These are phyloP conservation scores for Anoplius nigerrimus DNA, from an alignment of 2,888 invertebrate species.

Conservation along the genomic window DNA sequence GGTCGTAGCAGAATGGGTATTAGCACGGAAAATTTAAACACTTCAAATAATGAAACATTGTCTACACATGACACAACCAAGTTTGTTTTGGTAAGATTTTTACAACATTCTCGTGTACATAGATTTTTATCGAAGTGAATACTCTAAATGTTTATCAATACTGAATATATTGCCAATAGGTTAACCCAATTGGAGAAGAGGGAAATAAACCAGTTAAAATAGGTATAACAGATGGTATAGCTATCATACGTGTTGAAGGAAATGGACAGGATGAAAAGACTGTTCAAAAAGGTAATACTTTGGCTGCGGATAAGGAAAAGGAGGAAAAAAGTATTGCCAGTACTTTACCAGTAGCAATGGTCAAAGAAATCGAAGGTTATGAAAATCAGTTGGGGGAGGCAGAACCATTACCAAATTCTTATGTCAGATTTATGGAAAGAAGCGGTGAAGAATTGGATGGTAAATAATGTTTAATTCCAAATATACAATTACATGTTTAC, in stretches of 20 bases:
- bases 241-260: slow-evolving; percentile 83
- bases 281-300: slow-evolving; percentile 53
- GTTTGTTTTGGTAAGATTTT: slow-evolving; percentile 66
- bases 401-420: slow-evolving; percentile 89
- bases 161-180: slow-evolving; percentile 44
- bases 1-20: slow-evolving; percentile 67
- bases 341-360: slow-evolving; percentile 67
- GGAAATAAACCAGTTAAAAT: slow-evolving; percentile 74
- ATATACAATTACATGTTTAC: background rate
- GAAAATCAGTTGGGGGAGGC: slow-evolving; percentile 79
- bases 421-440: slow-evolving; percentile 95
- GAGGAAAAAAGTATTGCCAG: slow-evolving; percentile 69
- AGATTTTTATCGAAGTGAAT: background rate
- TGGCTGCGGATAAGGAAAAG: slow-evolving; percentile 66
- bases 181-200: slow-evolving; percentile 66
- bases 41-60: slow-evolving; percentile 58
- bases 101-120: background rate
- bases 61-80: slow-evolving; percentile 68
- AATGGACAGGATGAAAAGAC: slow-evolving; percentile 69
- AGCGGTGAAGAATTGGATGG: slow-evolving; percentile 96
- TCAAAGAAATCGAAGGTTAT: slow-evolving; percentile 70
- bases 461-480: slow-evolving; percentile 71
- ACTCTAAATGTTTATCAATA: background rate
- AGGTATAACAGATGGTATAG: slow-evolving; percentile 80
- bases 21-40: slow-evolving; percentile 54